These are phyloP conservation scores for Daphoenositta chrysoptera DNA, from an alignment of 2,113 vertebrate genomes.

Conservation along the genomic window DNA sequence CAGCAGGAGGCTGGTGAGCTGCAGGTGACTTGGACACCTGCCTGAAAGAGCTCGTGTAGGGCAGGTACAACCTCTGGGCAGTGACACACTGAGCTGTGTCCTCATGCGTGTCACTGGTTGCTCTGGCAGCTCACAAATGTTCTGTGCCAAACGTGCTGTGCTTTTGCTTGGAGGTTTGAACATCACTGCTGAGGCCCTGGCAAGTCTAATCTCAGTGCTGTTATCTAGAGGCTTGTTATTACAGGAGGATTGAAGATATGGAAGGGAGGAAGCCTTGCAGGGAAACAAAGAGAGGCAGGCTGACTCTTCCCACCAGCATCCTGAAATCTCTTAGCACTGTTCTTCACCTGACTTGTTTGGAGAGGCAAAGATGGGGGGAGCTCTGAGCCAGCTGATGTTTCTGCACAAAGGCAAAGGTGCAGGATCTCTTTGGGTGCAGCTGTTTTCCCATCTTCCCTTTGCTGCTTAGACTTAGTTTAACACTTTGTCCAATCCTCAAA, in stretches of 20 bases:
- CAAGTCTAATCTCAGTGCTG: neutral
- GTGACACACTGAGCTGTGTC: neutral
- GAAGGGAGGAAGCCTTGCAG: neutral
- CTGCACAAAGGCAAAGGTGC: neutral
- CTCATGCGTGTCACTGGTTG: fast-evolving
- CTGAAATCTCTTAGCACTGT: neutral
- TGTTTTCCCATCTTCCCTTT: neutral
- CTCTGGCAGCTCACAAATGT: neutral
- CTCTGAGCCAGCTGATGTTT: neutral
- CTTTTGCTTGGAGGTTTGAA: neutral
- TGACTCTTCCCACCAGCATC: neutral
- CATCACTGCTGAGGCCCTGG: neutral
- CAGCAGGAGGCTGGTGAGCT: neutral
- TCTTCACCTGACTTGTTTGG: neutral
- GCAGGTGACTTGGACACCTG: neutral
- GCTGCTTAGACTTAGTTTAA: neutral
- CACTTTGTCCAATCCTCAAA: neutral
- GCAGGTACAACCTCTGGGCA: neutral
- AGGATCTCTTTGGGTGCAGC: neutral
- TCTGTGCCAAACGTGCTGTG: neutral
- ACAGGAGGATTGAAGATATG: neutral
- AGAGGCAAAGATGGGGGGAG: neutral
- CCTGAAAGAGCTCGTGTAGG: fast-evolving
- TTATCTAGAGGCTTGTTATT: neutral
- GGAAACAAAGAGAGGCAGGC: neutral